A percentile compares a stretch with the other conserved stretches of the same genome.
These are phyloP conservation scores for Dipodomys stephensi DNA, from an alignment of 2,113 vertebrate genomes.

Conservation along the genomic window DNA sequence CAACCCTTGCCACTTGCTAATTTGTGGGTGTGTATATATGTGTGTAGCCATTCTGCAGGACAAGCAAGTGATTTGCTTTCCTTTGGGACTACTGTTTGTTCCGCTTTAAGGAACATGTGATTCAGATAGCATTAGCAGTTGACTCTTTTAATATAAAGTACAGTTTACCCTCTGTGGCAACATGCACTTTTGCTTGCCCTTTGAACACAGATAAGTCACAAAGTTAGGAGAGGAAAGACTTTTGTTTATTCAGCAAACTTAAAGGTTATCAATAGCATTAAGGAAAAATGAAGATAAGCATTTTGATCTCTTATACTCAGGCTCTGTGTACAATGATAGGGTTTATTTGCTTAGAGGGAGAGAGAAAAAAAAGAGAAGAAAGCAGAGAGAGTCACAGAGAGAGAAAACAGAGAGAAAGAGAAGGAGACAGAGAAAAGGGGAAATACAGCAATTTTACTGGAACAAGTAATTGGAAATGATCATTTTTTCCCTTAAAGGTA, in stretches of 20 bases:
- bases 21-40: neutral
- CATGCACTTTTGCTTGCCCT: conserved; percentile 68
- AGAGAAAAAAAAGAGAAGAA: neutral
- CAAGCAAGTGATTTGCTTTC: neutral
- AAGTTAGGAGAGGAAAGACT: conserved; percentile 70
- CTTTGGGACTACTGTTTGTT: neutral
- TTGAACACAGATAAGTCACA: conserved; percentile 80
- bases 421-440: neutral
- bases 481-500: neutral
- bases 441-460: neutral
- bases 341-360: conserved; percentile 66
- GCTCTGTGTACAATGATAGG: conserved; percentile 50
- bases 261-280: conserved; percentile 79
- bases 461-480: conserved; percentile 52
- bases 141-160: conserved; percentile 40
- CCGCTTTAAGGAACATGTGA: conserved; percentile 56
- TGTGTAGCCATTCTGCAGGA: neutral
- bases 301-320: conserved; percentile 63
- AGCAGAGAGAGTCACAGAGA: no score
- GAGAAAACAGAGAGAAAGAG: neutral
- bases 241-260: conserved; percentile 79
- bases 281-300: conserved; percentile 74
- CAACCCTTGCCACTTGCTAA: neutral
- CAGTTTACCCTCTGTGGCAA: conserved; percentile 60
- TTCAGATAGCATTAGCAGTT: conserved; percentile 32